Base-by-base conservation (phyloP, 1,140 invertebrate species). In the Drosophila subobscura region DNA sequence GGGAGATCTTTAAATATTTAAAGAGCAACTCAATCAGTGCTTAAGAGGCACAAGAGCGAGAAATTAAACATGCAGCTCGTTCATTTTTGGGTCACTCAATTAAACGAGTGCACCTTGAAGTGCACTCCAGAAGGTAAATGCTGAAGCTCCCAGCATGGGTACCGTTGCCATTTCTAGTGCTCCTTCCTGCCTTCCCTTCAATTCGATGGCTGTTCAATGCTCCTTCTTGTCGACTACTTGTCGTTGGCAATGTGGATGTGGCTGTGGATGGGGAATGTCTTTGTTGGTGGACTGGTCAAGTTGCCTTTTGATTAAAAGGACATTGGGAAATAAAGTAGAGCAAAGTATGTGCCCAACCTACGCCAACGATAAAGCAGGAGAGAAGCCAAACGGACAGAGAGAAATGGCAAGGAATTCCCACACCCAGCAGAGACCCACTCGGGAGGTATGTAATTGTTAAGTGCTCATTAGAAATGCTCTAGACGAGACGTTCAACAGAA, bases 401-500 rank as follows among this genome's bases (percentile, higher is more conserved):
- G 46, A 37, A 51, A 42, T 27, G 27, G 27, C 29, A 53, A 46
- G 16, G 45, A 54, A 59, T 54, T 68, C 65, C 44, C 65, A 3
- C 1, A 42, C 29, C 49, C 60, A 22, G 14, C 8, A 27, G 7
- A 47, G 50, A 61, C 16, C 46, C 55, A 37, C 56, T 60, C 58
- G 14, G 33, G 23, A 77, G 74, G 60, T 85, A 88, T 79, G 77
- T 86, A 86, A 86, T 86, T 86, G 81, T 86, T 86, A 86, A 86
- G 81, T 86, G 78, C 81, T 86, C 81, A 86, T 86, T 86, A 86
- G 68, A 86, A 86, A 88, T 86, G 66, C 74, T 80, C 55, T 29
- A 85, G 55, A 64, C 79, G 54, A 71, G 70, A 25, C 14, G 23
- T 47, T 44, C 33, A 12, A 12, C 10, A 12, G 29, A 10, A 33